phyloP scores from a whole-genome alignment of 2,113 vertebrate genomes.

The Corapipo altera region DNA sequence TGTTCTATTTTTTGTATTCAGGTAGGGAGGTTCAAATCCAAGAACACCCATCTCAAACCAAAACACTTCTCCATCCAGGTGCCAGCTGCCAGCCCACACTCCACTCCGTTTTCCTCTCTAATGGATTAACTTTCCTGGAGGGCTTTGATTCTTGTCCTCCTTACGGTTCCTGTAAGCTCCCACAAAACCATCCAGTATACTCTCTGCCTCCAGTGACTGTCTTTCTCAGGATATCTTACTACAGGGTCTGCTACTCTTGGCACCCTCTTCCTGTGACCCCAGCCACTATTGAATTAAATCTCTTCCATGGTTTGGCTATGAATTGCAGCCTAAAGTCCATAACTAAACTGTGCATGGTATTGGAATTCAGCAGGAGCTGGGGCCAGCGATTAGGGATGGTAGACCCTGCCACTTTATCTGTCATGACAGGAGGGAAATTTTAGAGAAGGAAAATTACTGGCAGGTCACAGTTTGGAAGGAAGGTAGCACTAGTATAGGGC shows the following conservation, averaged over 20 bases:
- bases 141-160: neutral
- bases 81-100: neutral
- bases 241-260: conserved; percentile 54
- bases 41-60: neutral
- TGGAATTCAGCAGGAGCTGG: conserved; percentile 44
- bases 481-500: neutral
- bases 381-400: conserved; percentile 60
- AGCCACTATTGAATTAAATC: conserved; percentile 29
- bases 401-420: conserved; percentile 63
- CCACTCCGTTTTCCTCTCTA: neutral
- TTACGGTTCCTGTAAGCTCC: neutral
- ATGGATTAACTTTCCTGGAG: neutral
- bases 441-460: conserved; percentile 40
- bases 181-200: neutral
- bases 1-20: neutral
- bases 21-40: neutral
- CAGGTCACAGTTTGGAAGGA: conserved; percentile 52
- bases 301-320: conserved; percentile 31
- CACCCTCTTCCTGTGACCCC: conserved; percentile 43
- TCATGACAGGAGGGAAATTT: conserved; percentile 55
- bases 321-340: conserved; percentile 49
- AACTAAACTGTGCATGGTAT: conserved; percentile 32
- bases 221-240: conserved; percentile 51
- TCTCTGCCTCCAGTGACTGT: conserved; percentile 16
- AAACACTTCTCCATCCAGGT: neutral